Percentiles rank a stretch among this genome's conserved stretches.
Conservation (phyloP, 2,797 vertebrate species). For the Manis javanica region DNA sequence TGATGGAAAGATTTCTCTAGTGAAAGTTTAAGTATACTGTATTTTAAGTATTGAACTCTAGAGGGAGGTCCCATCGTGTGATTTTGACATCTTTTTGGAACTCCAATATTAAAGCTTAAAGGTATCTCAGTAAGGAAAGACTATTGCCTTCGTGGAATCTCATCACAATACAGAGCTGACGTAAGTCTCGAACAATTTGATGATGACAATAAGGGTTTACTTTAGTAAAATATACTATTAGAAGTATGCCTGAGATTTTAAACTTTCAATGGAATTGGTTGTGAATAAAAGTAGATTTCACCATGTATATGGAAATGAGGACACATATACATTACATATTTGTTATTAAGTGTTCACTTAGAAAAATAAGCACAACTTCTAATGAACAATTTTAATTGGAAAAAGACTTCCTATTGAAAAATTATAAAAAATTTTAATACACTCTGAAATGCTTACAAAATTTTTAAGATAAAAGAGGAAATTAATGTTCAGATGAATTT, state of each 20-base stretch:
- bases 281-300: slow-evolving; percentile 4
- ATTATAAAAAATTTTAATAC: neutral
- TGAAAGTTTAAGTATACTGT: slow-evolving; percentile 36
- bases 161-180: slow-evolving; percentile 43
- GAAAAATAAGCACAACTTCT: neutral
- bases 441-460: neutral
- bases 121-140: slow-evolving; percentile 57
- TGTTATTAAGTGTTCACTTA: neutral
- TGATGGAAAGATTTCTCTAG: slow-evolving; percentile 1
- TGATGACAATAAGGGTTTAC: neutral
- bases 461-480: neutral
- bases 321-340: neutral
- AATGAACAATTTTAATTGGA: neutral
- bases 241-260: slow-evolving; percentile 45
- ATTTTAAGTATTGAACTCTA: slow-evolving; percentile 63
- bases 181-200: slow-evolving; percentile 60
- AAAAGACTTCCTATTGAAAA: neutral
- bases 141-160: slow-evolving; percentile 51
- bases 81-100: slow-evolving; percentile 65
- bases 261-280: neutral
- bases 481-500: neutral
- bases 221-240: slow-evolving; percentile 61
- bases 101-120: slow-evolving; percentile 65
- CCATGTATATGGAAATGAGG: neutral
- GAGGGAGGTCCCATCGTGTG: neutral